Evolutionary conservation across 2,888 invertebrate species (phyloP), one percentile per base, ranked within the genome.

Genomic region (Scaptomyza caliginosa): DNA sequence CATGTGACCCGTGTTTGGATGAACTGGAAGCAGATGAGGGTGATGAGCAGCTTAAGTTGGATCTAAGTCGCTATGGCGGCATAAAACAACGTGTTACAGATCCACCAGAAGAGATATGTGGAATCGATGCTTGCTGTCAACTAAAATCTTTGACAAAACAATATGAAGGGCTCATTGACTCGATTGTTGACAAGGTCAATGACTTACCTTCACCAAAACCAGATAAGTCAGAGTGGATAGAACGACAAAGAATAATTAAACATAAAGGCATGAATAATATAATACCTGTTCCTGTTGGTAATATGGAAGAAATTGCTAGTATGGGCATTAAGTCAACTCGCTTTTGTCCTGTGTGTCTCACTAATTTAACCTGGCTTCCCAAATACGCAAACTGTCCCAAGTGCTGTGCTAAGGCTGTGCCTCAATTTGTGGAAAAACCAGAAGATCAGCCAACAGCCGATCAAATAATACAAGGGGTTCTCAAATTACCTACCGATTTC

Each of bases 311-410:
- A 0, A 34, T n/a, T n/a, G n/a, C n/a, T n/a, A n/a, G n/a, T n/a
- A n/a, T 51, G 6, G 83, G 58, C 13, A 32, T 85, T 0, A 83
- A 77, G 19, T 72, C 83, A 3, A 80, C 83, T 13, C 77, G 89
- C 10, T 77, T 66, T 26, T 91, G 91, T 46, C 88, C 90, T 0
- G 63, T 90, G 17, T 91, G 91, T 54, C 74, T 88, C n/a, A 80
- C 60, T 34, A 60, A 89, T 11, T 79, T 91, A 48, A 81, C 86
- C 2, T 90, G 86, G 86, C 50, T 93, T 42, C 90, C 91, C 19
- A 92, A 92, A 74, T 91, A 92, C 85, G 91, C 91, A 8, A 74
- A 90, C 1, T 89, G 90, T 54, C 90, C 89, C 1, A 88, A 81
- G 48, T 91, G 90, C 65, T 78, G 87, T 8, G 83, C 83, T 32